Evolutionary conservation across 1,140 invertebrate genomes (phyloP), one percentile per base, ranked within the genome.

Genomic region (Triops cancriformis): DNA sequence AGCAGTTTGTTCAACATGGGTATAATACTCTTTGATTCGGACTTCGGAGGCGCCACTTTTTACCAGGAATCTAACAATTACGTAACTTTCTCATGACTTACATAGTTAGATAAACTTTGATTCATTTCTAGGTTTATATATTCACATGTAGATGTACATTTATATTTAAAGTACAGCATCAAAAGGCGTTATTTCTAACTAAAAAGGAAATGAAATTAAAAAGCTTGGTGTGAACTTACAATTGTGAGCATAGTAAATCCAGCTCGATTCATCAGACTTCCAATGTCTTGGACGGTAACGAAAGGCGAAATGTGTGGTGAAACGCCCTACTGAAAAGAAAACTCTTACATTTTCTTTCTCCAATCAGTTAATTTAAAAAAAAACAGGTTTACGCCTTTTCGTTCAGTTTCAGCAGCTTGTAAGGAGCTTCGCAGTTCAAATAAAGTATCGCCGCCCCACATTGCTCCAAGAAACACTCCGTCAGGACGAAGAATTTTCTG

Each of bases 361-460:
- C 74, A 51, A 72, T 23, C n/a, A n/a, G 42, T 64, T 14, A 51
- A 80, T 77, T 76, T 28, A 79, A 51, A 41, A 12, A 7, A 73
- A 42, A 75, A 23, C 31, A 80, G 41, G 72, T 18, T 64, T 82
- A 88, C 87, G 26, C 97, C 97, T 82, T 93, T 88, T 79, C 96
- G 88, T 86, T 99, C 97, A 42, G 91, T 85, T 85, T 99, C 98
- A 5, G 96, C 97, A 79, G 99, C 84, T 85, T 99, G 97, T 45
- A 99, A 86, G 0, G 96, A 91, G 77, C 95, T 93, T 43, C 93
- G 87, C 14, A 99, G 84, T 86, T 99, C 95, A 87, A 91, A 97
- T 4, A 99, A 85, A 0, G 96, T 98, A 81, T 99, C 96, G 1
- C 95, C 94, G n/a, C 97, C 97, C 87, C 99, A 98, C 80, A 99